These are phyloP conservation scores for Poeciliopsis turneri DNA, from an alignment of 2,797 vertebrate species.

Conservation along the genomic window DNA sequence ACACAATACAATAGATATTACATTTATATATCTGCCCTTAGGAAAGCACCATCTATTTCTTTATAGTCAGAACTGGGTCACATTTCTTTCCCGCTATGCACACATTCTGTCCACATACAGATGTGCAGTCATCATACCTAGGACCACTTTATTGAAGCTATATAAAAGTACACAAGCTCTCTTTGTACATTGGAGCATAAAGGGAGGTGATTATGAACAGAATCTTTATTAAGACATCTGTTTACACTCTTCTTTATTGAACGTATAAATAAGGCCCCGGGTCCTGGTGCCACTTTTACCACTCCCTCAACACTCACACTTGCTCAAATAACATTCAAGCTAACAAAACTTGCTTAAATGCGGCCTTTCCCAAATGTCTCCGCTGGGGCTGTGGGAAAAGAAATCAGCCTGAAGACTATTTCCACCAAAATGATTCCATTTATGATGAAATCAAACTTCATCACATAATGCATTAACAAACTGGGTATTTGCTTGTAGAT, in stretches of 20 bases:
- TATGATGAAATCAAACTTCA: constrained; percentile 63
- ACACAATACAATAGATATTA: constrained; percentile 25
- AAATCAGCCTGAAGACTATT: constrained; percentile 56
- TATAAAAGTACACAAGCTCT: constrained; percentile 76
- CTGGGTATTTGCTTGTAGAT: constrained; percentile 49
- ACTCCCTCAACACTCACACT: constrained; percentile 61
- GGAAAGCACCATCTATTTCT: constrained; percentile 27
- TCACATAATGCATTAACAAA: constrained; percentile 50
- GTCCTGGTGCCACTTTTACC: constrained; percentile 69
- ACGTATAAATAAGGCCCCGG: constrained; percentile 73
- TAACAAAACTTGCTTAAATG: constrained; percentile 64
- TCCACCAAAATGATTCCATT: constrained; percentile 60
- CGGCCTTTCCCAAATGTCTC: constrained; percentile 50
- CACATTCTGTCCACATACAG: constrained; percentile 15
- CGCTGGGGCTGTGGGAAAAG: constrained; percentile 42
- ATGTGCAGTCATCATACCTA: constrained; percentile 40
- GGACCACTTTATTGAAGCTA: constrained; percentile 66
- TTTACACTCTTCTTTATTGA: constrained; percentile 79
- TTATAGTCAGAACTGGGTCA: constrained; percentile 32
- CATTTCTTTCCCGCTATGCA: constrained; percentile 37
- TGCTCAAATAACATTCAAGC: constrained; percentile 56
- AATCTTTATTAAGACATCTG: constrained; percentile 75
- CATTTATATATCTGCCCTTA: constrained; percentile 4
- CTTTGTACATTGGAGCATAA: constrained; percentile 58
- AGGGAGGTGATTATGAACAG: constrained; percentile 58